Percentiles rank a stretch among this genome's conserved stretches.
These are phyloP conservation scores for Cheilosia impressa DNA, from an alignment of 2,888 invertebrate species.

Conservation along the genomic window DNA sequence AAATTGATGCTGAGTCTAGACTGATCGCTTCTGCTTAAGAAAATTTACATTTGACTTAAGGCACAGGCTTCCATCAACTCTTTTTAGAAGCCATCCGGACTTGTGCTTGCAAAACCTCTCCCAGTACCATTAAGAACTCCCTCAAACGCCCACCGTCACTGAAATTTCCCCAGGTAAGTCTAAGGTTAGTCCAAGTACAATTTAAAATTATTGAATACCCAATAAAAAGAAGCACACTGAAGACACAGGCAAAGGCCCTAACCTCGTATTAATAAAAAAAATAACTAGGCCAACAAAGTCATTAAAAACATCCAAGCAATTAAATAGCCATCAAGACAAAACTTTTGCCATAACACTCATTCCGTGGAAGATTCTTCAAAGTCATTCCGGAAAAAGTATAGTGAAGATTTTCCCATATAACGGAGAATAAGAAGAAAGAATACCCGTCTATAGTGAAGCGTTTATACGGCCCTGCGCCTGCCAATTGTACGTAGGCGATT, in stretches of 20 bases:
- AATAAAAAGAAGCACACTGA: background rate
- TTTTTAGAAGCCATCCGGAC: too few species aligned
- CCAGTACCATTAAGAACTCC: too few species aligned
- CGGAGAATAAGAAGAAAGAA: conserved; percentile 13
- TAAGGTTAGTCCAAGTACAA: too few species aligned
- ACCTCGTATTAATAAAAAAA: background rate
- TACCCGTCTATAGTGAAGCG: conserved; percentile 1
- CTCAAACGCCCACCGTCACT: too few species aligned
- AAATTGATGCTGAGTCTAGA: too few species aligned
- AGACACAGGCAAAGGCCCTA: background rate
- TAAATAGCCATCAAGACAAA: conserved; percentile 69
- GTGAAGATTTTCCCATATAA: conserved; percentile 35
- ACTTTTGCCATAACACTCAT: conserved; percentile 64
- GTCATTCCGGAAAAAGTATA: conserved; percentile 29
- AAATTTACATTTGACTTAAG: too few species aligned
- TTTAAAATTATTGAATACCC: too few species aligned
- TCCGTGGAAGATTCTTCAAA: conserved; percentile 56
- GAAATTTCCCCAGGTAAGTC: too few species aligned
- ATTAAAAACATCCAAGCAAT: conserved; percentile 70
- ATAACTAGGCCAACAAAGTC: conserved; percentile 49
- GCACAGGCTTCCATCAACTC: too few species aligned
- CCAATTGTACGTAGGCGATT: background rate
- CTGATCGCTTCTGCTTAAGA: too few species aligned
- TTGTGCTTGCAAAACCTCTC: too few species aligned
- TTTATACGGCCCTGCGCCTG: background rate